phyloP scores from a whole-genome alignment of 2,113 vertebrate genomes.

The Lipophrys pholis region DNA sequence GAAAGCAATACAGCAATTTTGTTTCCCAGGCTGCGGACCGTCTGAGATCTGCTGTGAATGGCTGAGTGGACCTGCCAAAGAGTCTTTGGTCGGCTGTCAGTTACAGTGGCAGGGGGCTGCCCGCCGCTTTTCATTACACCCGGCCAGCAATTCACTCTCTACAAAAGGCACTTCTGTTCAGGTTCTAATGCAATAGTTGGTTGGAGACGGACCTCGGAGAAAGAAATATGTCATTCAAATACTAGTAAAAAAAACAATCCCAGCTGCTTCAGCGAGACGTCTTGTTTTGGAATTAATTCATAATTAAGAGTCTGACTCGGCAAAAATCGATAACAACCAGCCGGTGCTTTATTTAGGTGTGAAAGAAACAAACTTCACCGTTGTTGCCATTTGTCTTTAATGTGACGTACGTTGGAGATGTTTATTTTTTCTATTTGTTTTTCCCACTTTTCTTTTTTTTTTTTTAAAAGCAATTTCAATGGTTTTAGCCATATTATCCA shows the following conservation, averaged over 20 bases:
- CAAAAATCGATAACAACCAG: slow-evolving; percentile 53
- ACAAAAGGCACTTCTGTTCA: slow-evolving; percentile 52
- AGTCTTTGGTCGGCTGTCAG: slow-evolving; percentile 71
- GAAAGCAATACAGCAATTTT: slow-evolving; percentile 60
- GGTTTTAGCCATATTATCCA: no score
- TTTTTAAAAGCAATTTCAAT: no score
- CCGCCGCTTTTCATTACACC: slow-evolving; percentile 47
- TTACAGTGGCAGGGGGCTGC: slow-evolving; percentile 48
- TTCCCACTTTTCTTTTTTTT: no score
- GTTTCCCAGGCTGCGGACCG: slow-evolving; percentile 57
- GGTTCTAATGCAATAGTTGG: slow-evolving; percentile 34
- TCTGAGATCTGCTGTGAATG: slow-evolving; percentile 63
- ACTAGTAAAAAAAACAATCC: not conserved
- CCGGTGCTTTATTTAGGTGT: slow-evolving; percentile 33
- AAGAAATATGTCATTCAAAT: slow-evolving; percentile 33
- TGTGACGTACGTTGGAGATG: no score
- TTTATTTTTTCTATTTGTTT: no score
- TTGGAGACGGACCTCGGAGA: slow-evolving; percentile 37
- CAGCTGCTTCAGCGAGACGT: slow-evolving; percentile 21
- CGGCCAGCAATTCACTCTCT: slow-evolving; percentile 45
- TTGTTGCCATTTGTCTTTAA: no score
- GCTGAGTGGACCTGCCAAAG: slow-evolving; percentile 70
- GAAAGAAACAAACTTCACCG: not conserved
- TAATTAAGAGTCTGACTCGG: slow-evolving; percentile 61
- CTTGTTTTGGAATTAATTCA: slow-evolving; percentile 52